Conservation (phyloP, 2,113 vertebrate species). For the Catharus fuscescens region DNA sequence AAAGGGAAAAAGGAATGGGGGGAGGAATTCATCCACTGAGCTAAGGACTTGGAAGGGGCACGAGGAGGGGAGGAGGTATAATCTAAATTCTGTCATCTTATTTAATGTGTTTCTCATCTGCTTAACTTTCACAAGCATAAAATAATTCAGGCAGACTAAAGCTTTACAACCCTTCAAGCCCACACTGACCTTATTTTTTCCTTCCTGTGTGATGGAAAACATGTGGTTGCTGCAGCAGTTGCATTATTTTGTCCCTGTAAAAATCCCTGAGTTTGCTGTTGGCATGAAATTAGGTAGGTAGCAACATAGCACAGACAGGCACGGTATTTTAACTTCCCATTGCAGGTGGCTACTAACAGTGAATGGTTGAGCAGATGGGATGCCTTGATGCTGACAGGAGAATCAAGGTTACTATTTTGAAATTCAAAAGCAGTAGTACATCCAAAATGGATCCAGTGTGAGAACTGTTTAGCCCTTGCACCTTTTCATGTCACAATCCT, state of each 20-base stretch:
- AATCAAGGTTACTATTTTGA: not conserved
- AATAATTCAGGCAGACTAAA: constrained; percentile 73
- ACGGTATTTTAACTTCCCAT: not conserved
- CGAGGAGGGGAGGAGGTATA: constrained; percentile 18
- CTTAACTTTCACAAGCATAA: constrained; percentile 78
- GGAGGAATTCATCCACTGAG: constrained; percentile 53
- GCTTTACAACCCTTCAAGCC: constrained; percentile 64
- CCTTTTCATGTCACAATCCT: not conserved
- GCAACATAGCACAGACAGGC: not conserved
- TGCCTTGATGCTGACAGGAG: not conserved
- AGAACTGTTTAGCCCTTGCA: not conserved
- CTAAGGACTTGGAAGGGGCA: constrained; percentile 50
- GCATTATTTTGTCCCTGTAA: constrained; percentile 42
- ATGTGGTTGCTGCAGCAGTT: constrained; percentile 58
- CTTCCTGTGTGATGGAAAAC: constrained; percentile 12
- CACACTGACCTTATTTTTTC: constrained; percentile 65
- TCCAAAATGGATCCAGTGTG: not conserved
- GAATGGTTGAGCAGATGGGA: not conserved
- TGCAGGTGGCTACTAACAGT: not conserved
- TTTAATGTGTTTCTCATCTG: constrained; percentile 77
- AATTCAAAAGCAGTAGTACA: not conserved
- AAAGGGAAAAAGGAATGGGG: not conserved
- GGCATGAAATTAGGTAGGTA: constrained; percentile 15
- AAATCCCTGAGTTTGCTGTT: not conserved
- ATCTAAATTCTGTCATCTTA: constrained; percentile 75